Base-by-base conservation (phyloP, 2,113 vertebrate species). In the Jaculus jaculus region DNA sequence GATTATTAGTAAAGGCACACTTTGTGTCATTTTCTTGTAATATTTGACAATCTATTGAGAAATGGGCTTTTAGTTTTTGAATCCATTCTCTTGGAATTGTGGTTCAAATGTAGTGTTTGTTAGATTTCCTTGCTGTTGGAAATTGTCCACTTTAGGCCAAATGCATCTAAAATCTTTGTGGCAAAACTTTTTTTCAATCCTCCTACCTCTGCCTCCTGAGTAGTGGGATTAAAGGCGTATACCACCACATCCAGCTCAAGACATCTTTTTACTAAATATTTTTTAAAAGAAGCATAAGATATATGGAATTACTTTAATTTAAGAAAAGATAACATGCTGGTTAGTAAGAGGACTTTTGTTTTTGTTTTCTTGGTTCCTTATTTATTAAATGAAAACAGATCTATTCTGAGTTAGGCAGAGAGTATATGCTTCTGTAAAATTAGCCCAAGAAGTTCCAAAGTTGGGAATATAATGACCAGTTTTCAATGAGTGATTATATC, bases 391-490 rank as follows among this genome's bases (percentile, higher is more conserved):
- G 58, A 94, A 96, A 87, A 77, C 81, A 84, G 39, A 94, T 90
- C 83, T 89, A 95, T 24, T 34, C 39, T 30, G 26, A 58, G 74
- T 60, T 73, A 92, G 30, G 39, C 18, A 96, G 92, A 93, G 92
- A 87, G 30, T 94, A n/a, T 23, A 95, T 95, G 69, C 37, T 30
- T 93, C 83, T 77, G 42, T 54, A 85, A 91, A 93, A 88, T 96
- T 95, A 93, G 85, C n/a, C 61, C 61, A 16, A 60, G 78, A 93
- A 37, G 37, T 80, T 82, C 86, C 58, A 2, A 93, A 95, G 79
- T 97, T 96, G 97, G 84, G 71, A 97, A 95, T 21, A 94, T 88
- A 96, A 87, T 82, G 89, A 32, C 89, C 47, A 3, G 79, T 97
- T 97, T 96, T 93, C 68, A 92, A 69, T 89, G 58, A 93, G 87